phyloP scores from a whole-genome alignment of 2,888 invertebrate species.

The Imbricaverruca yamaguchii region DNA sequence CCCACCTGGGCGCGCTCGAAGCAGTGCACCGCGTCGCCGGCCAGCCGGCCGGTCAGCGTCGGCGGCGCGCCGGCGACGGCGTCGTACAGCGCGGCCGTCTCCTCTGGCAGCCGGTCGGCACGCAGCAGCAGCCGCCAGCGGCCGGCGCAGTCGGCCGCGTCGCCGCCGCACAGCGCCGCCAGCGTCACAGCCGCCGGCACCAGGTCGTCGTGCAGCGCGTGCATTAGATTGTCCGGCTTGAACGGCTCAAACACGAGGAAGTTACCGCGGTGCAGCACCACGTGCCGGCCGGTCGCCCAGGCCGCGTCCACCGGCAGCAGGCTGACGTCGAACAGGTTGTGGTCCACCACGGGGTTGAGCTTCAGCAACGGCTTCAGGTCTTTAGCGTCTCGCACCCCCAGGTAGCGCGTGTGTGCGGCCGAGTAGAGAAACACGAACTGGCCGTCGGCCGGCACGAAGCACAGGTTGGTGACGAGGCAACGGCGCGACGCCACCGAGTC shows the following conservation, averaged over 20 bases:
- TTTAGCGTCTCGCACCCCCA: neutral
- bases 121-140: slow-evolving; percentile 38
- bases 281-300: neutral
- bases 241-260: slow-evolving; percentile 42
- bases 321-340: slow-evolving; percentile 7
- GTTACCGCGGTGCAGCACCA: neutral
- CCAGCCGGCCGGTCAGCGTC: slow-evolving; percentile 34
- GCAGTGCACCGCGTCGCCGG: slow-evolving; percentile 37
- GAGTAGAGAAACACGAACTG: neutral
- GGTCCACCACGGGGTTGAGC: neutral
- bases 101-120: slow-evolving; percentile 38
- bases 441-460: neutral
- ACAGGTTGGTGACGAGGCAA: neutral
- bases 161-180: slow-evolving; percentile 36
- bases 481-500: neutral
- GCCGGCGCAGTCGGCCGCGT: slow-evolving; percentile 33
- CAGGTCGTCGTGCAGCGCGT: slow-evolving; percentile 48
- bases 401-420: neutral
- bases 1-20: slow-evolving; percentile 42
- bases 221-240: slow-evolving; percentile 49
- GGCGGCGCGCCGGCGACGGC: slow-evolving; percentile 38
- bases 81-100: slow-evolving; percentile 40
- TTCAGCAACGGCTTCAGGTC: neutral
- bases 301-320: neutral
- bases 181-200: slow-evolving; percentile 43